Conservation (phyloP, 2,888 invertebrate species). For the Scelioninae gen. 1 region DNA sequence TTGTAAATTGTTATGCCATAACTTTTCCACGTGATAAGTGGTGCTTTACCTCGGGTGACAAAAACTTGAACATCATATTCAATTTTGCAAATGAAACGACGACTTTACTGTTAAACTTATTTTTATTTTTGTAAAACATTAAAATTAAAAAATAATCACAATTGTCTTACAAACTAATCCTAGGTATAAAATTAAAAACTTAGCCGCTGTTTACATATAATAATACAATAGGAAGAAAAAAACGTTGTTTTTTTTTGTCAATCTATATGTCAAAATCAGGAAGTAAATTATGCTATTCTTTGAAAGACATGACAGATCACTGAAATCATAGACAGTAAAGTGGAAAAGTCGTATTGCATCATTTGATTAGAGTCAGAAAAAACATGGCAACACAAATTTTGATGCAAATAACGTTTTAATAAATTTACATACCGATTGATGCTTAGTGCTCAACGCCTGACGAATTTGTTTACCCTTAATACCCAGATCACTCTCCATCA, state of each 20-base stretch:
- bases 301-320: constrained; percentile 22
- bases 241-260: not conserved
- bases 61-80: constrained; percentile 37
- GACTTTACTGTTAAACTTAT: not conserved
- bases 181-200: not conserved
- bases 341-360: constrained; percentile 36
- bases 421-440: constrained; percentile 49
- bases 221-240: constrained; percentile 24
- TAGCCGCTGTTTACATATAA: not conserved
- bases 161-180: constrained; percentile 9
- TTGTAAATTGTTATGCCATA: constrained; percentile 64
- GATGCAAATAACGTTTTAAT: constrained; percentile 52
- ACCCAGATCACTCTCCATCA: constrained; percentile 48
- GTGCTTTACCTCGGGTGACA: constrained; percentile 22
- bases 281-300: constrained; percentile 39
- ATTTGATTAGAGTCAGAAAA: constrained; percentile 32
- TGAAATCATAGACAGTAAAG: constrained; percentile 20
- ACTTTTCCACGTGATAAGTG: constrained; percentile 49
- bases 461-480: constrained; percentile 62
- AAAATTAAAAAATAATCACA: constrained; percentile 39
- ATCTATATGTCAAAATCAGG: not conserved
- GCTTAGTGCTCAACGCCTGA: constrained; percentile 53
- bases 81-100: constrained; percentile 16
- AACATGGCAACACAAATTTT: constrained; percentile 24
- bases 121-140: constrained; percentile 19